Percentiles rank a stretch among this genome's conserved stretches.
These are phyloP conservation scores for Pasiphila rectangulata DNA, from an alignment of 2,888 invertebrate species.

Conservation along the genomic window DNA sequence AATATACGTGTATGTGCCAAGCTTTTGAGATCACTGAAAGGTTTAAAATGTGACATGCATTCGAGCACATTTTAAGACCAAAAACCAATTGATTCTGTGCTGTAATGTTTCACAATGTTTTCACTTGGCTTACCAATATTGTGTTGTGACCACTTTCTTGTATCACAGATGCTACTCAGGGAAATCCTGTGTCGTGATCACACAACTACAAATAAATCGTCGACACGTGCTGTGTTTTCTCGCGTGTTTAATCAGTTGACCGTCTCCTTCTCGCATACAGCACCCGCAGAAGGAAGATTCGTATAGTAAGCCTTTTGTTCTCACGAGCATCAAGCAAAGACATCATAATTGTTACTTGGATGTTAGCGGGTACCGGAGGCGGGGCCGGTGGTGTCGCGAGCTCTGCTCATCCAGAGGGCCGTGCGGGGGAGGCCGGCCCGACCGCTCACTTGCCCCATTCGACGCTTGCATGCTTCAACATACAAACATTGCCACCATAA, in stretches of 20 bases:
- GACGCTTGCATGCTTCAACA: slow-evolving; percentile 45
- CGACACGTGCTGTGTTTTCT: slow-evolving; percentile 73
- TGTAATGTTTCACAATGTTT: slow-evolving; percentile 69
- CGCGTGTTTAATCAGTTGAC: slow-evolving; percentile 77
- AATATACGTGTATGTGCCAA: slow-evolving; percentile 9
- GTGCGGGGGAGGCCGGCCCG: slow-evolving; percentile 22
- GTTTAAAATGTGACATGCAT: slow-evolving; percentile 7
- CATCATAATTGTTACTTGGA: slow-evolving; percentile 75
- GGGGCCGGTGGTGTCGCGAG: slow-evolving; percentile 68
- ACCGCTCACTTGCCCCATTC: slow-evolving; percentile 44
- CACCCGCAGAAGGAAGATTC: slow-evolving; percentile 89
- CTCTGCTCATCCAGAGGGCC: slow-evolving; percentile 54
- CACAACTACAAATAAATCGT: slow-evolving; percentile 64
- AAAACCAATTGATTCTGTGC: slow-evolving; percentile 58
- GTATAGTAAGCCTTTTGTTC: slow-evolving; percentile 79
- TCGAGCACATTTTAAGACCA: slow-evolving; percentile 63
- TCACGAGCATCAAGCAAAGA: slow-evolving; percentile 80
- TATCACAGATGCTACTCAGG: slow-evolving; percentile 77
- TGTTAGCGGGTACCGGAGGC: slow-evolving; percentile 75
- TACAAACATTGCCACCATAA: slow-evolving; percentile 38
- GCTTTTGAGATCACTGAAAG: slow-evolving; percentile 17
- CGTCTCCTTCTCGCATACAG: slow-evolving; percentile 92
- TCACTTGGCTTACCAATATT: slow-evolving; percentile 75
- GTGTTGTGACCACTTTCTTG: slow-evolving; percentile 76
- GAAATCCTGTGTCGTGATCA: slow-evolving; percentile 73